Conservation (phyloP, 2,113 vertebrate species). For the Channa maculata region DNA sequence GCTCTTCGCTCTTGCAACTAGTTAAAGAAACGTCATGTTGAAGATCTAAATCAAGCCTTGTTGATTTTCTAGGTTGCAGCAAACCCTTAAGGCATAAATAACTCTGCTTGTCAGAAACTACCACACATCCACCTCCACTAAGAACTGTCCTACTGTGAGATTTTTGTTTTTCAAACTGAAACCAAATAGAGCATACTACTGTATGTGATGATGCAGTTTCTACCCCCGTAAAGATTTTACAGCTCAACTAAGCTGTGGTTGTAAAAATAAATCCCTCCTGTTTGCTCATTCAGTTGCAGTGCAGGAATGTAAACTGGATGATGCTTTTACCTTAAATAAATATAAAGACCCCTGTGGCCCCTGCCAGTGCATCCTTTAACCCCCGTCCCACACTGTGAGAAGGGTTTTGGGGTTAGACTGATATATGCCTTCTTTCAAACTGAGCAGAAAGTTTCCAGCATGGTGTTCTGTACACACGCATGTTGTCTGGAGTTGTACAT, state of each 20-base stretch:
- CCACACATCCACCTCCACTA: constrained; percentile 9
- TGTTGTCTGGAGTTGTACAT: background rate
- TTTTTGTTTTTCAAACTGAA: constrained; percentile 16
- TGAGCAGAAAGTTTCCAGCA: constrained; percentile 27
- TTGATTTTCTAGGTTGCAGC: background rate
- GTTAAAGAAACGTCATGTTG: background rate
- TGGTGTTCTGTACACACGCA: background rate
- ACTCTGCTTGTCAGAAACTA: background rate
- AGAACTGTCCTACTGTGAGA: constrained; percentile 25
- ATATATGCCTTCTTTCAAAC: constrained; percentile 41
- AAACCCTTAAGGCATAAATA: constrained; percentile 10
- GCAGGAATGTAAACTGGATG: constrained; percentile 63
- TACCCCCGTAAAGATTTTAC: background rate
- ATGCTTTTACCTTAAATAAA: constrained; percentile 72
- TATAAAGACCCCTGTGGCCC: constrained; percentile 27
- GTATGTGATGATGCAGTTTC: constrained; percentile 23
- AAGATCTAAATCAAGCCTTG: background rate
- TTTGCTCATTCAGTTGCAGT: constrained; percentile 58
- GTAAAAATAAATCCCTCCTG: constrained; percentile 59
- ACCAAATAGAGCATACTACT: constrained; percentile 37
- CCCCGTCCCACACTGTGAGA: background rate
- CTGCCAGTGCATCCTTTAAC: constrained; percentile 8
- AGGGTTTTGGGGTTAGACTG: background rate
- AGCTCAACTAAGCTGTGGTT: constrained; percentile 33
- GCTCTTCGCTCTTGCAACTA: background rate